These are phyloP conservation scores for Megamerina dolium DNA, from an alignment of 2,888 invertebrate species.

Conservation along the genomic window DNA sequence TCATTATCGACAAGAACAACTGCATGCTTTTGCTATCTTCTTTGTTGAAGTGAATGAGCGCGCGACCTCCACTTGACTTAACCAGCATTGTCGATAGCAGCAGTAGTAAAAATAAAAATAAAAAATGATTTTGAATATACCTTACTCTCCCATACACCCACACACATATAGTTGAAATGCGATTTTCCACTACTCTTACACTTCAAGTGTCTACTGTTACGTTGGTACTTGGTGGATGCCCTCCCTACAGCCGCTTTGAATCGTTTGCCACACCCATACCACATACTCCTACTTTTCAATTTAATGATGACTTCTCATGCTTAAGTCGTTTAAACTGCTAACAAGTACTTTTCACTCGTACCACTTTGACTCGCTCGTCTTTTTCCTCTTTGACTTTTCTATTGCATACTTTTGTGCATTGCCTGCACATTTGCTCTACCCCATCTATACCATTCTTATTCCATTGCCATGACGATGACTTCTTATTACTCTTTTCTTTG, in stretches of 20 bases:
- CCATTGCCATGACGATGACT: too few relatives aligned
- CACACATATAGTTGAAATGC: constrained; percentile 11
- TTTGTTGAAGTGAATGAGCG: constrained; percentile 1
- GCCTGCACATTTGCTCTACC: neutral
- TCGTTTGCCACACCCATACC: too few relatives aligned
- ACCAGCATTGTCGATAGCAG: constrained; percentile 42
- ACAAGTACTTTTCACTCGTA: constrained; percentile 9
- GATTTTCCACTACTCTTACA: constrained; percentile 13
- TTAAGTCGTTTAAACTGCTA: constrained; percentile 39
- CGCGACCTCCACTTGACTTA: constrained; percentile 42
- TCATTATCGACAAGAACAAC: too few relatives aligned
- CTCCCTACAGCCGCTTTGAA: neutral
- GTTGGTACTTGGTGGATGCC: neutral
- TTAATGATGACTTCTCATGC: constrained; percentile 42
- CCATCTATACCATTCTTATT: neutral
- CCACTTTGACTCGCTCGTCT: neutral
- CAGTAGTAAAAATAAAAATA: constrained; percentile 1
- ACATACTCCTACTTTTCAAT: constrained; percentile 22
- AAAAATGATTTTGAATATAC: too few relatives aligned
- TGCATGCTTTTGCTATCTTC: neutral
- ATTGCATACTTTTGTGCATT: neutral
- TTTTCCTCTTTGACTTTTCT: neutral
- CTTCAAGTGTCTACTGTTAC: constrained; percentile 10
- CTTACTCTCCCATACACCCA: too few relatives aligned
- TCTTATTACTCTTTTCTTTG: neutral